Evolutionary conservation across 2,797 vertebrate genomes (phyloP), one percentile per base, ranked within the genome.

Genomic region (Leuciscus waleckii): DNA sequence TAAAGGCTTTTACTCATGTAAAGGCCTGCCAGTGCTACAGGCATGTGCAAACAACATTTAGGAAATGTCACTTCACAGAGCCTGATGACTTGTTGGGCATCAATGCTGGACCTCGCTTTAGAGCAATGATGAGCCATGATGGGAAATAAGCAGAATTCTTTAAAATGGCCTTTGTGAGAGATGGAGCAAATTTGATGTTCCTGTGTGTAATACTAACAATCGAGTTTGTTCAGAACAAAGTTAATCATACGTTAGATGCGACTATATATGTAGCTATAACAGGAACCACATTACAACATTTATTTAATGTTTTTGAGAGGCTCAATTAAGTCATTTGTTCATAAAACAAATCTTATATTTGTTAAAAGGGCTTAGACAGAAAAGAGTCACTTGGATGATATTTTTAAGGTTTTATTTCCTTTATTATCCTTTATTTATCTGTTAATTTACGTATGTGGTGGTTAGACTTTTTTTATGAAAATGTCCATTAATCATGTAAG

Each of bases 21-120:
- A 79, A 80, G 69, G 37, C 67, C 86, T 46, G 39, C 49, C 70
- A 75, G 76, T 16, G 54, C 73, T 39, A 63, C 74, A 71, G 76
- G 88, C 89, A 90, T 90, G 88, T 58, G 85, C 85, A 65, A 69
- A 61, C 13, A 43, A 83, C 79, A 77, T 84, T 70, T 75, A 19
- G 26, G 17, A 73, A 84, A 75, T 61, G 56, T 82, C 87, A 89
- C 87, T 73, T 82, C 82, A 83, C 82, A 82, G 75, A 85, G 85
- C 75, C 77, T 73, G 86, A 88, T 89, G 90, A 88, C 83, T 26
- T 5, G 76, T 35, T 46, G 58, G 81, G 82, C 82, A 87, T 89
- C 87, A 75, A 41, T 51, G 68, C 89, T 88, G 85, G 69, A 88
- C 77, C 75, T 75, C 23, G 80, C 79, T 83, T 46, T 67, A 86